Conservation (phyloP, 2,113 vertebrate genomes). For the Aldabrachelys gigantea region DNA sequence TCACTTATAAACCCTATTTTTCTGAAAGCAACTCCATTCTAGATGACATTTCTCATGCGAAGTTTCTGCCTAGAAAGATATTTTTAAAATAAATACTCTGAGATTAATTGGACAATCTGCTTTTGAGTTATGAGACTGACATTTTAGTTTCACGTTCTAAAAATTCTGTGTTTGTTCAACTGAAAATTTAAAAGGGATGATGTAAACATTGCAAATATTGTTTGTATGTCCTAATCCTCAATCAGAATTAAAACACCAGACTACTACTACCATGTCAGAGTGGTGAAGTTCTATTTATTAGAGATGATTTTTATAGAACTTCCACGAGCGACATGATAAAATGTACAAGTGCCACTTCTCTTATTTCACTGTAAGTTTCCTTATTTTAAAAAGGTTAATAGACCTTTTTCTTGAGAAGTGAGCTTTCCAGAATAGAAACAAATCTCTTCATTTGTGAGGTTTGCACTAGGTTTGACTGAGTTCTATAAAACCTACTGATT, state of each 20-base stretch:
- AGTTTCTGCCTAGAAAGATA: neutral
- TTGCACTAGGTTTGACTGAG: neutral
- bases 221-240: neutral
- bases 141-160: neutral
- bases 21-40: neutral
- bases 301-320: neutral
- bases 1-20: neutral
- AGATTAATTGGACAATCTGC: neutral
- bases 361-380: neutral
- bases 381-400: neutral
- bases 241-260: neutral
- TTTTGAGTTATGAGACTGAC: neutral
- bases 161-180: neutral
- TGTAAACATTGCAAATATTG: neutral
- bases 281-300: neutral
- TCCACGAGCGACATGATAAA: neutral
- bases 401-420: neutral
- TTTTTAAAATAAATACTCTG: neutral
- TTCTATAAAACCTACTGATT: neutral
- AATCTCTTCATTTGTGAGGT: neutral
- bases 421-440: neutral
- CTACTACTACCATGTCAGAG: neutral
- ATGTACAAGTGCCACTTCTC: neutral
- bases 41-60: neutral
- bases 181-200: neutral